Conservation (phyloP, 1,140 invertebrate genomes). For the Antheraea pernyi region DNA sequence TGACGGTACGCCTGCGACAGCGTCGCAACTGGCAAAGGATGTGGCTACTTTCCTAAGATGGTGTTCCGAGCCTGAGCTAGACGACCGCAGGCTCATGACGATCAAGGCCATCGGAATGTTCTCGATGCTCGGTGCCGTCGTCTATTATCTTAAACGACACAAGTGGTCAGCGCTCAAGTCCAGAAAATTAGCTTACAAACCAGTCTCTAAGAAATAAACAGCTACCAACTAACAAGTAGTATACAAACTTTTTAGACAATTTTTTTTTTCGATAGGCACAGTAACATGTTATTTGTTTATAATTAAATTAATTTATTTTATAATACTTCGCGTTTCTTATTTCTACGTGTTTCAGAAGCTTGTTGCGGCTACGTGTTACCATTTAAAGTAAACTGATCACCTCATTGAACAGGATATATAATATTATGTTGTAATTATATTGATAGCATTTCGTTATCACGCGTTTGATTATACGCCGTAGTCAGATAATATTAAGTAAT, state of each 20-base stretch:
- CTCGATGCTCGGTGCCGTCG: constrained; percentile 76
- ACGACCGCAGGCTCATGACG: constrained; percentile 91
- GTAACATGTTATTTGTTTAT: constrained; percentile 70
- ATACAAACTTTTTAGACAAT: constrained; percentile 67
- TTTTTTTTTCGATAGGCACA: constrained; percentile 69
- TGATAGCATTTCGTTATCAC: constrained; percentile 32
- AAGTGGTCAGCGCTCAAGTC: constrained; percentile 92
- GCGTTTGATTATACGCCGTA: constrained; percentile 39
- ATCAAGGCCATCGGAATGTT: constrained; percentile 90
- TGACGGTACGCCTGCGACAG: constrained; percentile 70
- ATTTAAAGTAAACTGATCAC: constrained; percentile 23
- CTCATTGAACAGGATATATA: constrained; percentile 28
- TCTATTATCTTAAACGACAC: constrained; percentile 92
- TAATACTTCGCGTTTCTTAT: constrained; percentile 42
- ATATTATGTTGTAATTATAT: constrained; percentile 25
- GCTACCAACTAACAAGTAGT: constrained; percentile 37
- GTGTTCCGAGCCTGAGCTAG: constrained; percentile 95
- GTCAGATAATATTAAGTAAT: constrained; percentile 43
- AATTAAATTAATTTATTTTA: constrained; percentile 77
- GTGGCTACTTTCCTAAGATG: constrained; percentile 96
- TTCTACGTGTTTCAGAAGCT: constrained; percentile 30
- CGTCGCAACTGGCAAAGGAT: constrained; percentile 98
- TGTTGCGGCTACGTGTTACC: constrained; percentile 39
- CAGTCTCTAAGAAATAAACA: constrained; percentile 77
- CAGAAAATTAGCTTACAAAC: constrained; percentile 91